Evolutionary conservation across 2,797 vertebrate genomes (phyloP), one percentile per base, ranked within the genome.

Genomic region (Chromis chromis): DNA sequence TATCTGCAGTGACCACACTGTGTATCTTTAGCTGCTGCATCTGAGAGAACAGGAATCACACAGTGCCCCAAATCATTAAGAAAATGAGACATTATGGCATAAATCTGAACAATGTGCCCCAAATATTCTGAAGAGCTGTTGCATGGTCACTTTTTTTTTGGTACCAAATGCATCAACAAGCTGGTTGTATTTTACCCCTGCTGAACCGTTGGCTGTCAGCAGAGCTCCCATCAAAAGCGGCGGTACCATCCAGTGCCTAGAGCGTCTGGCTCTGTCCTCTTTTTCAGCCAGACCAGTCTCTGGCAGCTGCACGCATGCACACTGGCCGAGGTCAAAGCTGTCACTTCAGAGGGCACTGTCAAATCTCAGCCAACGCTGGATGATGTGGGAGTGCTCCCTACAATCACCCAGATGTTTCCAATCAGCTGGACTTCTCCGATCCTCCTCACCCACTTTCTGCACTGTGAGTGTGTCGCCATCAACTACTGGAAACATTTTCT

Each of bases 371-470:
- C 93, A 90, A 91, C 76, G 63, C 70, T 85, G 88, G 89, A 88
- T 93, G 92, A 94, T 92, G 93, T 92, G 91, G 91, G 90, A 91
- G 92, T 88, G 89, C 91, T 92, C 89, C 89, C 89, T 91, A 86
- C 92, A 89, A 91, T 94, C 85, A 79, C 87, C 92, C 94, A 95
- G 94, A 95, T 95, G 95, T 95, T 95, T 94, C 89, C 92, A 93
- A 94, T 95, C 94, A 94, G 91, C 89, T 91, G 92, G 91, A 86
- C 86, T 91, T 87, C 89, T 91, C 87, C 89, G 36, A 62, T 83
- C 75, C 81, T 79, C 57, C 85, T 85, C 85, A 56, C 57, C 55
- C 65, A 62, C 87, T 70, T 61, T 76, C 44, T 25, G 55, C 42
- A 12, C 68, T 63, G 76, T 74, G 59, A 83, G 65, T 75, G 77